Base-by-base conservation (phyloP, 2,888 invertebrate species). In the Nomada hirtipes region DNA sequence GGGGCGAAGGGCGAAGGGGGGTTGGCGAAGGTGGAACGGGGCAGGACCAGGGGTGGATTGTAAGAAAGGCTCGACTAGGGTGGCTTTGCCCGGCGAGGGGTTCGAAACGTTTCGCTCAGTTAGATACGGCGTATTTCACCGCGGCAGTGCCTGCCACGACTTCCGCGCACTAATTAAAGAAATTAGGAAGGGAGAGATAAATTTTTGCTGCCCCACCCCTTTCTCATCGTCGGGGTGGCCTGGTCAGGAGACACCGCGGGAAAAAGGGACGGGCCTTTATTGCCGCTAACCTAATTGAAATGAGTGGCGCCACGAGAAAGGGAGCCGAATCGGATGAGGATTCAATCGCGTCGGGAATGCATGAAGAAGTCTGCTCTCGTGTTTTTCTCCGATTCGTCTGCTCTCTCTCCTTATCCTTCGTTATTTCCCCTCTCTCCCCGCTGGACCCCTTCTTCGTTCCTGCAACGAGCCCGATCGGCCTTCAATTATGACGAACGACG, bases 121-220 rank as follows among this genome's bases (percentile, higher is more conserved):
- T 90, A 89, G 88, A 87, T 89, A 83, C 82, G 86, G 85, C 86
- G 88, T 88, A 86, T 89, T 89, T 89, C 88, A 87, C 79, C 83
- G 80, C 79, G 82, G 80, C 74, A 74, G 74, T 75, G 83, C 82
- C 84, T 70, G 79, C 86, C 85, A 74, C 80, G 87, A 85, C 83
- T 89, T 86, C 85, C 86, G 78, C 72, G 84, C 86, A 82, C 89
- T 89, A 88, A 88, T 88, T 88, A 83, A 89, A 88, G 86, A 88
- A 88, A 88, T 86, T 89, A 88, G 79, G 82, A 74, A 75, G 72
- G 78, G 86, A 79, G 82, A 72, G 82, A 88, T 86, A 86, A 86
- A 86, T 86, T 82, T 82, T 81, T 67, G 70, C 61, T 47, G 18
- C 15, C 52, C 26, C 7, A 20, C 44, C 69, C 26, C 2, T n/a